Base-by-base conservation (phyloP, 2,888 invertebrate species). In the Amphipoea lucens region DNA sequence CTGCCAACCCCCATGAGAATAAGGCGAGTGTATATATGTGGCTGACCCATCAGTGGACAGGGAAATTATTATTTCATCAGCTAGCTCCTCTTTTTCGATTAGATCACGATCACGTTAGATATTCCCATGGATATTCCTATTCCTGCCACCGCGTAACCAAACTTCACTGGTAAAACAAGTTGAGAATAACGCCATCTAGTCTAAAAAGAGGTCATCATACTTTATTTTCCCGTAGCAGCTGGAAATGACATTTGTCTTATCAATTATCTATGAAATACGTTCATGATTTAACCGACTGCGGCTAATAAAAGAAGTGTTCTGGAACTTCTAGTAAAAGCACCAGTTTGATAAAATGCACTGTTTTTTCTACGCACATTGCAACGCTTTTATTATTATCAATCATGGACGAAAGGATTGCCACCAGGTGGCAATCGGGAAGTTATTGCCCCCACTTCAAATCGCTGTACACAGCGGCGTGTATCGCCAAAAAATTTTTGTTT, bases 201-300 rank as follows among this genome's bases (percentile, higher is more conserved):
- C 4, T 0, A 4, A 63, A 63, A 63, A 63, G 17, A 17, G 36
- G 20, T 29, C 17, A 6, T 7, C 17, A 11, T 40, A 4, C 11
- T 40, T 40, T 71, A 83, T 78, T 78, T 69, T 48, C 83, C 81
- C 79, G 65, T 36, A 66, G 4, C 54, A 67, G 20, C 17, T 63
- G 11, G 11, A 17, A 48, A n/a, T 83, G 73, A 66, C 83, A 83
- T 20, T 48, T 40, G 12, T 9, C 1, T 42, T 54, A 23, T 29
- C 29, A 81, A 54, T 75, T 82, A 63, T 84, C 54, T 84, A 80
- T 70, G 54, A n/a, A 42, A 62, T 51, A 63, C 79, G 66, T 82
- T 84, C 84, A 79, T 45, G 6, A 51, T 40, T 40, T 40, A 40
- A 40, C 40, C 4, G 40, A 40, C 40, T 5, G 40, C 40, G 40